Base-by-base conservation (phyloP, 2,797 vertebrate species). In the Xerus rutilus region DNA sequence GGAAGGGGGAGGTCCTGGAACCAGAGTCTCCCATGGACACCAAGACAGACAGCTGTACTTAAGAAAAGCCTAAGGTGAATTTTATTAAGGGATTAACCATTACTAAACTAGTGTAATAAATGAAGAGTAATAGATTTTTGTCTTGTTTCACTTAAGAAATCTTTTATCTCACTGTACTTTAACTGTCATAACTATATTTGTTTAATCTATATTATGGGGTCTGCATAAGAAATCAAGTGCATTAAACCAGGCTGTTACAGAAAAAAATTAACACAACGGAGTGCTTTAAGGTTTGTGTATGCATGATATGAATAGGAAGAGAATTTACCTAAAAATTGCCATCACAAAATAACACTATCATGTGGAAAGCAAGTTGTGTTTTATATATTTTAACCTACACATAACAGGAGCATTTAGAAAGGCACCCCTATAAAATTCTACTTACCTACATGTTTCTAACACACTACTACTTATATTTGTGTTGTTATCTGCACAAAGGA, bases 151-250 rank as follows among this genome's bases (percentile, higher is more conserved):
- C 9, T 78, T 17, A 57, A 72, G 39, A 96, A 64, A 69, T 65
- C 54, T 74, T 78, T 67, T 65, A 86, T 90, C 88, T 94, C 28
- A 86, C n/a, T 83, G 69, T 64, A 49, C 43, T 64, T 91, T 96
- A 82, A 82, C 35, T 86, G 15, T 59, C 30, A 52, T 21, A 74
- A 81, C 39, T 67, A 64, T 11, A 94, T 73, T 94, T 62, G 52
- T 74, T 85, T 83, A 74, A 59, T 30, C 62, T 30, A 43, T 8
- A 15, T 5, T 84, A 1, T 78, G 32, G 69, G 47, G 82, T 65
- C 25, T 30, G 25, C 1, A 0, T 69, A 28, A 65, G 32, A n/a
- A 2, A 52, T 28, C 18, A 92, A 77, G 8, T 90, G 4, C 57
- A 52, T 23, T 62, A 78, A 49, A 5, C 10, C 4, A 54, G 11